Base-by-base conservation (phyloP, 2,888 invertebrate genomes). In the Pollenia griseotomentosa region DNA sequence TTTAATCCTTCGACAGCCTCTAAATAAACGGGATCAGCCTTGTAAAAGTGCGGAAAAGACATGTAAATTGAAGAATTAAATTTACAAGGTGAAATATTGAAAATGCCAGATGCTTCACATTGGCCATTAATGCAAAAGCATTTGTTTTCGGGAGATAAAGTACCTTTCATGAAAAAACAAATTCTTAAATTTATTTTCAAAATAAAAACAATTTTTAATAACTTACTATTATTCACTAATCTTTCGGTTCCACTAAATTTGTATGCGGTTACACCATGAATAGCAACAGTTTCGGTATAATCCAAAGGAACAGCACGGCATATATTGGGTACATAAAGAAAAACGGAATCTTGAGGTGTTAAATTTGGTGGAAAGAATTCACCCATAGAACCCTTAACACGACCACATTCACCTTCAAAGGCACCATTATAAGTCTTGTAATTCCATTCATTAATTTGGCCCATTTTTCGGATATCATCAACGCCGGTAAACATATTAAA, bases 1-100 rank as follows among this genome's bases (percentile, higher is more conserved):
- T 93, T 90, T 91, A 98, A 91, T 0, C 98, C 98, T 0, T 94
- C 94, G 2, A 98, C 94, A 19, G 94, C 94, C 7, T 96, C 94
- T 44, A 94, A 89, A 83, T 97, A 96, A 83, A 93, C 94, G 0
- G 96, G 95, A 93, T 97, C 97, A 0, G 95, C 97, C 90, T 96
- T 94, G 90, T 96, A 94, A 93, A 97, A 98, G 94, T 98, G 97
- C 0, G 98, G 98, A 89, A 97, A 95, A 0, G 97, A 97, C 87
- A 97, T 95, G 91, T 96, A 97, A 0, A 96, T 95, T 0, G 98
- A 98, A 0, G 97, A 96, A 12, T 96, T 97, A 90, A 94, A 96
- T 68, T 96, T 94, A 89, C 97, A 97, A 2, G 95, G 94, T 0
- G 96, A 96, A 42, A 96, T 95, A 92, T 97, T 97, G 90, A 97